Evolutionary conservation across 2,888 invertebrate species (phyloP).

Genomic region (Drosophila lacicola): DNA sequence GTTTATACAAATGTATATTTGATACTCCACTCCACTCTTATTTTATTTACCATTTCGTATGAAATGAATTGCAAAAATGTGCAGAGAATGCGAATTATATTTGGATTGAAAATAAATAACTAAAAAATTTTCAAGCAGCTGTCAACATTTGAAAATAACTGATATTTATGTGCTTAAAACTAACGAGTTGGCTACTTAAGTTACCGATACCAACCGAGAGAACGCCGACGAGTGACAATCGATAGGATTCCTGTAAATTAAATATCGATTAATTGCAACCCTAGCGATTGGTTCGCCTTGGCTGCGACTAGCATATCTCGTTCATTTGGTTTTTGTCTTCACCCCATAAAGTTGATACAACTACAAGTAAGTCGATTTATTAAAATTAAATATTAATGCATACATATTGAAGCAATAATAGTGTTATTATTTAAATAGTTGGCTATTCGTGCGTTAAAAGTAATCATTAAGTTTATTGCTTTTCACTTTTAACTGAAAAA

Average conservation of each 20-base stretch:
- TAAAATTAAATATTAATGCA: background rate
- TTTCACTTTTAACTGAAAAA: background rate
- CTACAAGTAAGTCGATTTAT: conserved; percentile 82
- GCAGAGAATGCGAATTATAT: too few relatives aligned
- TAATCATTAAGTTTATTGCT: background rate
- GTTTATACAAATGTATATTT: too few relatives aligned
- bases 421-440: background rate
- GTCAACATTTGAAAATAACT: background rate
- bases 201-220: background rate
- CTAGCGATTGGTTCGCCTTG: background rate
- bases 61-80: too few relatives aligned
- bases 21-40: too few relatives aligned
- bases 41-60: too few relatives aligned
- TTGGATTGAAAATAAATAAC: too few relatives aligned
- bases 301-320: conserved; percentile 60
- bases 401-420: background rate
- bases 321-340: conserved; percentile 85
- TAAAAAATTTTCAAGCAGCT: too few relatives aligned
- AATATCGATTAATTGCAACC: conserved; percentile 2
- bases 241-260: background rate
- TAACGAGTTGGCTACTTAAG: background rate
- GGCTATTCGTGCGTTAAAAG: background rate
- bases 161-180: background rate
- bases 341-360: conserved; percentile 81
- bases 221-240: conserved; percentile 10